Conservation (phyloP, 64 coral and sea anemone genomes). For the Platygyra sinensis region DNA sequence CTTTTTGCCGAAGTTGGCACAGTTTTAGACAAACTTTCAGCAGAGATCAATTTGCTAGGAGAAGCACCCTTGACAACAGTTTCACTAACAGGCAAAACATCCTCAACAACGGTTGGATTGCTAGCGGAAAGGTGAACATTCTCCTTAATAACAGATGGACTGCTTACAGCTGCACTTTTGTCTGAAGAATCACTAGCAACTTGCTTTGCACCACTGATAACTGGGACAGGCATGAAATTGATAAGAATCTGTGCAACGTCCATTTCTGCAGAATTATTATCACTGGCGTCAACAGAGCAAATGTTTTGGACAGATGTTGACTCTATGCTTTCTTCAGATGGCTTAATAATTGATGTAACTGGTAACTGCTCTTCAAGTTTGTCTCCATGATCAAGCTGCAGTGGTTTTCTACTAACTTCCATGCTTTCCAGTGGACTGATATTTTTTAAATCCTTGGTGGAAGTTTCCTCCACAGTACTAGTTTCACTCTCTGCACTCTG, state of each 20-base stretch:
- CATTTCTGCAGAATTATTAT: constrained; percentile 62
- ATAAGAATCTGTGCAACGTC: constrained; percentile 88
- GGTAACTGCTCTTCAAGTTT: neutral
- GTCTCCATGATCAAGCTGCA: neutral
- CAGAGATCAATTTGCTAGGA: neutral
- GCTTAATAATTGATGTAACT: neutral
- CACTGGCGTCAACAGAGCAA: neutral
- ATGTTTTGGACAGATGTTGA: neutral
- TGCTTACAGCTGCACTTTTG: neutral
- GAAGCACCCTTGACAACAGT: neutral
- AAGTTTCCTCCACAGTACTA: neutral
- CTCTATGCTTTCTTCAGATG: neutral
- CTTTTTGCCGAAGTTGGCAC: neutral
- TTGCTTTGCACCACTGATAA: constrained; percentile 38
- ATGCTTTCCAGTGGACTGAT: neutral
- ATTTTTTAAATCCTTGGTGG: neutral
- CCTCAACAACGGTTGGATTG: neutral
- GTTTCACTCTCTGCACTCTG: neutral
- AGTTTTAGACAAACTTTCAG: neutral
- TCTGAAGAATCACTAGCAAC: neutral
- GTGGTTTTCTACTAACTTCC: neutral
- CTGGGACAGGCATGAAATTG: constrained; percentile 74
- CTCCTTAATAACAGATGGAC: neutral
- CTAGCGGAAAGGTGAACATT: neutral
- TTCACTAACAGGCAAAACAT: constrained; percentile 1